Conservation (phyloP, 2,888 invertebrate species). For the Notodonta ziczac region DNA sequence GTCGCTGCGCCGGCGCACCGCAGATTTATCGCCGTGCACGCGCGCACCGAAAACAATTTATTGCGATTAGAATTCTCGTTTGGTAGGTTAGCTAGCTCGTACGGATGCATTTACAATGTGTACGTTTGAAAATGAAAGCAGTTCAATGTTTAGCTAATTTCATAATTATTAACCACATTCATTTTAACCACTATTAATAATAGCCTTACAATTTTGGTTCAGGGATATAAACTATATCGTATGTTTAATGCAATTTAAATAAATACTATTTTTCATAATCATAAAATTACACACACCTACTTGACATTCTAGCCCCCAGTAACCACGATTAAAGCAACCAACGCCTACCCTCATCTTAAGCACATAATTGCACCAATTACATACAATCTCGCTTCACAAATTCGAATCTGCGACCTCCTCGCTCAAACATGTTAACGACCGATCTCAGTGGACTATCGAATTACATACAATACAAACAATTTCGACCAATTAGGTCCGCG, state of each 20-base stretch:
- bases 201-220: neutral
- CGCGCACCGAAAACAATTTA: conserved; percentile 48
- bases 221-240: neutral
- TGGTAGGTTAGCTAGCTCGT: conserved; percentile 33
- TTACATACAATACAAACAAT: conserved; percentile 40
- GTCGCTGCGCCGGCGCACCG: conserved; percentile 44
- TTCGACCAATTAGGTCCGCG: conserved; percentile 39
- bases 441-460: conserved; percentile 35
- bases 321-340: conserved; percentile 18
- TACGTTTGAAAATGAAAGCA: conserved; percentile 16
- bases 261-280: neutral
- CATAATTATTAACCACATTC: too few species aligned
- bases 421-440: conserved; percentile 30
- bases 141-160: neutral
- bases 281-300: neutral
- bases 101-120: conserved; percentile 7
- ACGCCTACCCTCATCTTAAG: conserved; percentile 23
- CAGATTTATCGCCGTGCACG: conserved; percentile 47
- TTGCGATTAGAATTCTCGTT: conserved; percentile 52
- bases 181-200: neutral
- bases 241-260: neutral
- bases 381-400: conserved; percentile 19
- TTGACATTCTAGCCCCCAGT: conserved; percentile 14
- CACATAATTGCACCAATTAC: conserved; percentile 32
- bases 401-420: conserved; percentile 25